Evolutionary conservation across 1,140 invertebrate genomes (phyloP).

Genomic region (Notospermus geniculatus): DNA sequence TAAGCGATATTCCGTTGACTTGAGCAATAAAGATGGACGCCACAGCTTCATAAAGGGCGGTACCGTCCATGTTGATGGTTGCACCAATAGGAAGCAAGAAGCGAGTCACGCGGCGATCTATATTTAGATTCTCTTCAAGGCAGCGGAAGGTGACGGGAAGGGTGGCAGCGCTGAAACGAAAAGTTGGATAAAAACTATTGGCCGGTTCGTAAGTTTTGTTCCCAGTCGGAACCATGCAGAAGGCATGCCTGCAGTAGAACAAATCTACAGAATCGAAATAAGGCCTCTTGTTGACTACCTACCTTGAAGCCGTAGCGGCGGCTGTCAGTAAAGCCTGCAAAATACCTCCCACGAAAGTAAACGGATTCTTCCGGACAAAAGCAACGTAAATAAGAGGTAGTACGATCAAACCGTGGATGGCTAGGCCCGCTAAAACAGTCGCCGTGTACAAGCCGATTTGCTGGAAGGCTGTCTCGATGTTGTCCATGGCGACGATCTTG

Average conservation of each 20-base stretch:
- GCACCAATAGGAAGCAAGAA: conserved; percentile 63
- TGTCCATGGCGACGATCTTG: conserved; percentile 83
- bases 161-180: conserved; percentile 55
- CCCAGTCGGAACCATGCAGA: too few relatives aligned
- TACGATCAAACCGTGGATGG: conserved; percentile 47
- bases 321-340: conserved; percentile 49
- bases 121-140: conserved; percentile 80
- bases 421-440: conserved; percentile 46
- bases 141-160: conserved; percentile 75
- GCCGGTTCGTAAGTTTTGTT: too few relatives aligned
- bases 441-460: conserved; percentile 47
- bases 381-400: conserved; percentile 49
- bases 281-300: too few relatives aligned
- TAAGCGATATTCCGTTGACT: conserved; percentile 71
- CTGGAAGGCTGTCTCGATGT: conserved; percentile 48
- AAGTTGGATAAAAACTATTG: too few relatives aligned
- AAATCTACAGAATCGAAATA: too few relatives aligned
- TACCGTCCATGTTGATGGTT: conserved; percentile 91
- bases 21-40: conserved; percentile 92
- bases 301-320: conserved; percentile 54
- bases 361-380: conserved; percentile 47
- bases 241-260: too few relatives aligned
- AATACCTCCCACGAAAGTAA: conserved; percentile 38
- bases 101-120: conserved; percentile 69
- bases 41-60: conserved; percentile 91